Base-by-base conservation (phyloP, 2,113 vertebrate genomes). In the Capreolus pygargus region DNA sequence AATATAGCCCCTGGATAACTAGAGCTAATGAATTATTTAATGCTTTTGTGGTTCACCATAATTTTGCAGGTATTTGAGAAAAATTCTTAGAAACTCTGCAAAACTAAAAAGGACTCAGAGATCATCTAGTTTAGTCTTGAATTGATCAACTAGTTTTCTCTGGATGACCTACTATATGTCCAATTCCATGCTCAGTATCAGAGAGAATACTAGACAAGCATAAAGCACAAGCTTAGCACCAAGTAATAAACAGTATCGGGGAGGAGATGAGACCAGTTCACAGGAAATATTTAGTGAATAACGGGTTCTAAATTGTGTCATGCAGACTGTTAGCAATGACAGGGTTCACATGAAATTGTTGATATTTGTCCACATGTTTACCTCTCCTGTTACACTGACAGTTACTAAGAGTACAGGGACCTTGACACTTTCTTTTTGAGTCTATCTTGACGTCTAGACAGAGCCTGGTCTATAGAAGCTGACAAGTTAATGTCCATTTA, bases 41-140 rank as follows among this genome's bases (percentile, higher is more conserved):
- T 86, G 36, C 43, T 96, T 97, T 76, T 91, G 85, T 95, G 96
- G 82, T 58, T 96, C 61, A 79, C 81, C 21, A 4, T 88, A 84
- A 89, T 94, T 64, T 85, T 91, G 23, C 86, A 95, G 74, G 50
- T 95, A 90, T 74, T 96, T 94, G 85, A 97, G 60, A 91, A 94
- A 88, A 85, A 79, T 21, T 93, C 25, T 84, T 88, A 90, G 50
- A 94, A 82, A 57, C 23, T 54, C 45, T 45, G 9, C 16, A 84
- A 89, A 94, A 45, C 60, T 90, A n/a, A 58, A 55, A 97, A 92
- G 25, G 25, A 92, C 57, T 57, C 43, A n/a, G 17, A 21, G 36
- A 89, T 67, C 54, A 58, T 36, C n/a, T 89, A 36, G 27, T 88
- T 85, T 86, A 61, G 57, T 79, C 74, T 96, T 94, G 28, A 86